A percentile compares a stretch with the other conserved stretches of the same genome.
phyloP scores from a whole-genome alignment of 2,888 invertebrate species.

The Cephus spinipes region DNA sequence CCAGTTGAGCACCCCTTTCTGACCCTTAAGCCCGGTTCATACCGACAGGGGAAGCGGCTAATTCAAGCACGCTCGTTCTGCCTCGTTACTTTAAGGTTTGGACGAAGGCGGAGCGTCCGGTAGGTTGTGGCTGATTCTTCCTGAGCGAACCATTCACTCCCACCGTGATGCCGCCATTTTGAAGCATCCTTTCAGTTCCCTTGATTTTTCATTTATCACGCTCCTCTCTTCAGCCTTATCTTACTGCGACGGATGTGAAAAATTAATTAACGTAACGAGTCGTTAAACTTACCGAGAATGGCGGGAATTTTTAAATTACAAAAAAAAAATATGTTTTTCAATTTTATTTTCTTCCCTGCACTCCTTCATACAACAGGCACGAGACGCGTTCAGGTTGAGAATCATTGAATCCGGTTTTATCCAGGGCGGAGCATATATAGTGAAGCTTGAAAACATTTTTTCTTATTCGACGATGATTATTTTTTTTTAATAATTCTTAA shows the following conservation, averaged over 20 bases:
- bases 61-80: slow-evolving; percentile 4
- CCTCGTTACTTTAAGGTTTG: slow-evolving; percentile 30
- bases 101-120: slow-evolving; percentile 55
- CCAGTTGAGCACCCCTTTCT: background rate
- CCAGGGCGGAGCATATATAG: slow-evolving; percentile 22
- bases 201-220: slow-evolving; percentile 12
- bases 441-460: background rate
- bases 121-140: slow-evolving; percentile 41
- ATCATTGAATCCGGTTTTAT: slow-evolving; percentile 15
- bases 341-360: background rate
- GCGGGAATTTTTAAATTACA: background rate
- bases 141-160: slow-evolving; percentile 42
- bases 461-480: background rate
- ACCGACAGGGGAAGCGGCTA: background rate
- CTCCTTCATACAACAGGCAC: background rate
- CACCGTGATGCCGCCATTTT: slow-evolving; percentile 52
- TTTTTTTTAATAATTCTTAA: background rate
- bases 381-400: slow-evolving; percentile 15
- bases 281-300: background rate
- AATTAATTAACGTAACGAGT: background rate
- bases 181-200: slow-evolving; percentile 47
- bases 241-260: background rate
- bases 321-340: background rate
- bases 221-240: background rate
- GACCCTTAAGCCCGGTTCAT: background rate